These are phyloP conservation scores for Microplitis demolitor DNA, from an alignment of 1,140 invertebrate genomes.

Conservation along the genomic window DNA sequence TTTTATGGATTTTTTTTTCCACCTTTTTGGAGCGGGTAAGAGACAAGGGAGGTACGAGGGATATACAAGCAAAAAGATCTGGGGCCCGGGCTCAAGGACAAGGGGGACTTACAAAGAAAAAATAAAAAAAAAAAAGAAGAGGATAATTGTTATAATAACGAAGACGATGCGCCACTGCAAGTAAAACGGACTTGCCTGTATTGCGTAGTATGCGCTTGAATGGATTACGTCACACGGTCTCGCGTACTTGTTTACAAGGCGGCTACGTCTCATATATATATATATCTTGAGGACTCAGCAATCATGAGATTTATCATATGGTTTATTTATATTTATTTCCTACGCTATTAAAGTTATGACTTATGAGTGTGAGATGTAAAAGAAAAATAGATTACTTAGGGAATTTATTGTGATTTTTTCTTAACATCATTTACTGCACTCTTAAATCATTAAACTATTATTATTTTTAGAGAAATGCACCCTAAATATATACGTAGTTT, in stretches of 20 bases:
- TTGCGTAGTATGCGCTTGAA: slow-evolving; percentile 53
- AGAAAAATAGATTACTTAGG: neutral
- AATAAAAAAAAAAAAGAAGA: neutral
- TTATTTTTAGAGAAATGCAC: neutral
- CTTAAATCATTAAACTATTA: too few relatives aligned
- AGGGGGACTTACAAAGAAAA: neutral
- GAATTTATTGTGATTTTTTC: too few relatives aligned
- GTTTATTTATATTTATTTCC: neutral
- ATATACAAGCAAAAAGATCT: too few relatives aligned
- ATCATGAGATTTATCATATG: neutral
- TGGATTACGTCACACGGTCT: slow-evolving; percentile 49
- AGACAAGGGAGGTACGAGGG: too few relatives aligned
- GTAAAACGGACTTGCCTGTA: slow-evolving; percentile 33
- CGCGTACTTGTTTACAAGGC: slow-evolving; percentile 22
- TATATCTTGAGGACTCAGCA: neutral
- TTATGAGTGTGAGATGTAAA: neutral
- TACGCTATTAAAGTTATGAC: neutral
- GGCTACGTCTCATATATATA: slow-evolving; percentile 9
- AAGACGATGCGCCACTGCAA: slow-evolving; percentile 3
- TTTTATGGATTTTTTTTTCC: too few relatives aligned
- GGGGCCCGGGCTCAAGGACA: neutral
- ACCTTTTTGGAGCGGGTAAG: too few relatives aligned
- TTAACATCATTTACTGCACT: too few relatives aligned
- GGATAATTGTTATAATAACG: neutral
- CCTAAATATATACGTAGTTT: neutral